Conservation (phyloP, 2,888 invertebrate species). For the Hedychridium roseum region DNA sequence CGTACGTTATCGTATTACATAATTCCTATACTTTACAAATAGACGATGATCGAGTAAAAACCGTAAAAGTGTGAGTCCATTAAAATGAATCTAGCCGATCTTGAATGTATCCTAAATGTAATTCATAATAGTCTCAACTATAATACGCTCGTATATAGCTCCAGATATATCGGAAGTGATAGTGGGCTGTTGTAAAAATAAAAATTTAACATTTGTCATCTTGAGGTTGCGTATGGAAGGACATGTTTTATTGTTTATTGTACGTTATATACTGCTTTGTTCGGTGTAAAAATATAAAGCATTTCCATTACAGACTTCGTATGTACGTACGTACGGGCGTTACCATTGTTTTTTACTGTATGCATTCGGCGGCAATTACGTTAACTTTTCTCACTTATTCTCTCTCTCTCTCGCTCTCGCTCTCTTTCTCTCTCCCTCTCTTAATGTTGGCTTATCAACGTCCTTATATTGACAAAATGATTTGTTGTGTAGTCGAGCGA, state of each 20-base stretch:
- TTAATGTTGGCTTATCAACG: neutral
- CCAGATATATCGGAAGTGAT: slow-evolving; percentile 49
- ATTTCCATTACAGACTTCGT: slow-evolving; percentile 58
- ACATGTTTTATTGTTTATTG: slow-evolving; percentile 59
- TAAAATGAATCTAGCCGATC: slow-evolving; percentile 43
- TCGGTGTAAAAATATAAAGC: slow-evolving; percentile 62
- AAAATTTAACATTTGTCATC: slow-evolving; percentile 60
- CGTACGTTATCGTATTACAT: slow-evolving; percentile 34
- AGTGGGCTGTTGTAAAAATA: slow-evolving; percentile 59
- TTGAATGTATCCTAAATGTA: slow-evolving; percentile 34
- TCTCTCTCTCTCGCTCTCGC: slow-evolving; percentile 6
- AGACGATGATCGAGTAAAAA: slow-evolving; percentile 40
- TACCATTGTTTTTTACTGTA: slow-evolving; percentile 43
- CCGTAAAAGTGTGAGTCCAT: slow-evolving; percentile 37
- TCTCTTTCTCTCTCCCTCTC: neutral
- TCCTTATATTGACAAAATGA: neutral
- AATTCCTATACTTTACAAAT: slow-evolving; percentile 39
- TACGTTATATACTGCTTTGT: slow-evolving; percentile 53
- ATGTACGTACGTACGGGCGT: slow-evolving; percentile 45
- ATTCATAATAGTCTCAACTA: slow-evolving; percentile 43
- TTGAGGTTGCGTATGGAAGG: slow-evolving; percentile 62
- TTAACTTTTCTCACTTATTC: slow-evolving; percentile 24
- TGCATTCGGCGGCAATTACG: slow-evolving; percentile 37
- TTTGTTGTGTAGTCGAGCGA: no score
- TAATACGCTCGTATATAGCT: slow-evolving; percentile 46